Conservation (phyloP, 2,888 invertebrate genomes). For the Apomyelois bistriatella region DNA sequence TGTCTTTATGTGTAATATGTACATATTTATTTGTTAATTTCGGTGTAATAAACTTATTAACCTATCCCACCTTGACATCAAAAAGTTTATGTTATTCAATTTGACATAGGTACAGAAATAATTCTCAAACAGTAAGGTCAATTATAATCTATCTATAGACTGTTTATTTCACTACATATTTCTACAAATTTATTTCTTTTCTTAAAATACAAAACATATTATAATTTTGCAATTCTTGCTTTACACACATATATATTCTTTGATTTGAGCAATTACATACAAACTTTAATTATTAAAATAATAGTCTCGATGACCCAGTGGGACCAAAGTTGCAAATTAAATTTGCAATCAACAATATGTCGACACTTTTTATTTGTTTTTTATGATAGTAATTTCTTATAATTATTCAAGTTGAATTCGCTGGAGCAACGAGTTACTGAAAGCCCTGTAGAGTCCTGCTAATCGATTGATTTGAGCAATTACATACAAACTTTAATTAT, state of each 20-base stretch:
- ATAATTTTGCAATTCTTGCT: neutral
- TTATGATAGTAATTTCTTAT: neutral
- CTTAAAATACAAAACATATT: neutral
- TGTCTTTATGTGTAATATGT: too few species aligned
- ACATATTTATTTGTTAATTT: too few species aligned
- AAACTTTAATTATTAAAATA: neutral
- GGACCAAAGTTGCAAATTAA: neutral
- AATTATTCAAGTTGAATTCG: neutral
- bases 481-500: neutral
- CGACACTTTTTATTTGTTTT: neutral
- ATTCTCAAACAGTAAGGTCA: too few species aligned
- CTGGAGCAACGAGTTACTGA: too few species aligned
- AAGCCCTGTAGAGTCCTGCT: too few species aligned
- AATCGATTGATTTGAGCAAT: neutral
- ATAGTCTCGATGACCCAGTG: conserved; percentile 5
- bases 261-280: neutral
- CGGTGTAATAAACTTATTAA: too few species aligned
- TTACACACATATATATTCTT: neutral
- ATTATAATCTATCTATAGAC: too few species aligned
- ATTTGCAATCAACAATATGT: neutral
- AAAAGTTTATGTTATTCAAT: too few species aligned
- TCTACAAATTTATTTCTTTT: neutral
- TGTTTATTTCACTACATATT: neutral
- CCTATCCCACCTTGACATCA: too few species aligned
- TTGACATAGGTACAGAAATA: too few species aligned